phyloP scores from a whole-genome alignment of 2,888 invertebrate genomes.

The Phengaris arion region DNA sequence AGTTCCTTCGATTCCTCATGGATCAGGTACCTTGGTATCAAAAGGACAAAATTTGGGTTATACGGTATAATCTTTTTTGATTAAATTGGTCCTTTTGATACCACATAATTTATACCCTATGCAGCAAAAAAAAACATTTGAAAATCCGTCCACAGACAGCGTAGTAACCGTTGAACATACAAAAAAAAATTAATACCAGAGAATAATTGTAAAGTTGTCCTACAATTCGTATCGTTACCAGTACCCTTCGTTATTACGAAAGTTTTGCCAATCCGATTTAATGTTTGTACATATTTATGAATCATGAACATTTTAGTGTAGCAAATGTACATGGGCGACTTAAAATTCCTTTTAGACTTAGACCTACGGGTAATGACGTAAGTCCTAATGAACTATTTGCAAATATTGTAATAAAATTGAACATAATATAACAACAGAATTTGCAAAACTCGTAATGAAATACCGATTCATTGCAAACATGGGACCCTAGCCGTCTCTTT shows the following conservation, averaged over 20 bases:
- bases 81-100: too few relatives aligned
- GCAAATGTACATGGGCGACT: background rate
- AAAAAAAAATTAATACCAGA: background rate
- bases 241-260: background rate
- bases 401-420: background rate
- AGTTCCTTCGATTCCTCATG: too few relatives aligned
- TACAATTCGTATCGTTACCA: background rate
- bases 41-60: too few relatives aligned
- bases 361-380: conserved; percentile 1
- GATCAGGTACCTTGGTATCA: too few relatives aligned
- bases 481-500: conserved; percentile 51
- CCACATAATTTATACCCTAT: too few relatives aligned
- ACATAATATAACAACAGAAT: background rate
- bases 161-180: too few relatives aligned
- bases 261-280: conserved; percentile 1
- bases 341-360: conserved; percentile 2
- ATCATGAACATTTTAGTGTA: background rate
- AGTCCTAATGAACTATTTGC: background rate
- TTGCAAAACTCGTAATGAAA: conserved; percentile 49
- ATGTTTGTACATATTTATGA: background rate
- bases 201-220: background rate
- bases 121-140: too few relatives aligned
- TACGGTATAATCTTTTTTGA: too few relatives aligned
- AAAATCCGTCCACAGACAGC: too few relatives aligned
- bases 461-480: conserved; percentile 49